Evolutionary conservation across 2,797 vertebrate genomes (phyloP), one percentile per base, ranked within the genome.

Genomic region (Pagetopsis macropterus): DNA sequence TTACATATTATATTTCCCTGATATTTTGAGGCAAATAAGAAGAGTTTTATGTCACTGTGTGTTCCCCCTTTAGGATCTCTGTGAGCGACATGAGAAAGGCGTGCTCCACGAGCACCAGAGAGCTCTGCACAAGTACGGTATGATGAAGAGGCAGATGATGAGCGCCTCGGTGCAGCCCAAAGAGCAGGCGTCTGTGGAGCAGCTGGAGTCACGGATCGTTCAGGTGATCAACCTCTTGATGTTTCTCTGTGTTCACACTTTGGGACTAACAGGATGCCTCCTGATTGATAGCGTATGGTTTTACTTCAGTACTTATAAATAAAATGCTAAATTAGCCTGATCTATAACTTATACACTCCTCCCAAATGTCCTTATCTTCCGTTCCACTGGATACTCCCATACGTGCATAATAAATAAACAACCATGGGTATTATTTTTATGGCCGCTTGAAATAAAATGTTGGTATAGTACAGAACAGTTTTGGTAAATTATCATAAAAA

Each of bases 141-240:
- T 98, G 91, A 98, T 98, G 97, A 98, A 96, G 95, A 94, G 93
- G 94, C 98, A 99, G 94, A 96, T 96, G 96, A 94, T 97, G 95
- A 97, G 94, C 7, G 94, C 96, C 16, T 90, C 96, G 0, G 95
- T 94, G 45, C 98, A 99, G 89, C 93, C 95, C 76, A 97, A 96
- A 49, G 98, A 98, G 83, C 96, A 95, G 0, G 95, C 94, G 12
- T 94, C 96, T 0, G 96, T 98, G 87, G 97, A 98, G 87, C 98
- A 98, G 81, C 93, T 99, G 79, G 98, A 99, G 81, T 98, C 98
- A 0, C 95, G 97, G 14, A 98, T 99, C 4, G 91, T 98, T 73
- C 97, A 99, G 97, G 98, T 98, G 69, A 48, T 54, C 33, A 31
- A 17, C 48, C 21, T 60, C 63, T 73, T 64, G 56, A 12, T 5